phyloP scores from a whole-genome alignment of 2,113 vertebrate species.

The Tragelaphus strepsiceros region DNA sequence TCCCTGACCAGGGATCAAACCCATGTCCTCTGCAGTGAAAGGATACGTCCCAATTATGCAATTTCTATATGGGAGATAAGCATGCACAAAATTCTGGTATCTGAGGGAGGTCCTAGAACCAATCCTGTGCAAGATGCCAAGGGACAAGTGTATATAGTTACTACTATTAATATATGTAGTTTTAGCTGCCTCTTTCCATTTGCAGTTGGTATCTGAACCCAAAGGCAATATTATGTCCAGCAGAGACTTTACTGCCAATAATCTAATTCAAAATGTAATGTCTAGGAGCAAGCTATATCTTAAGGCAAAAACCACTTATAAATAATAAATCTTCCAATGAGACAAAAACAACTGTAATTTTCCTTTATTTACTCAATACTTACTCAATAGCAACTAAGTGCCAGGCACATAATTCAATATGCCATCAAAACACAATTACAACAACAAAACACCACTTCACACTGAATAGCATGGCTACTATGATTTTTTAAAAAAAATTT shows the following conservation, averaged over 20 bases:
- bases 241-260: background rate
- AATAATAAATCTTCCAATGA: background rate
- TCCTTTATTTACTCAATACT: conserved; percentile 2
- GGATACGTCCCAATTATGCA: background rate
- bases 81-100: background rate
- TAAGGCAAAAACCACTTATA: background rate
- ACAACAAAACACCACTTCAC: background rate
- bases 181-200: background rate
- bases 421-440: conserved; percentile 5
- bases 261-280: background rate
- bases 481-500: background rate
- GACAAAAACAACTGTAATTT: background rate
- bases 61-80: background rate
- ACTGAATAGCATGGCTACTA: background rate
- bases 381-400: background rate
- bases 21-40: background rate
- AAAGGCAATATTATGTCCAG: background rate
- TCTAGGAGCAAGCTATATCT: background rate
- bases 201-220: background rate
- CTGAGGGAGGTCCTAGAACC: background rate
- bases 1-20: background rate
- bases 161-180: background rate
- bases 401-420: background rate
- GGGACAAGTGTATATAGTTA: background rate
- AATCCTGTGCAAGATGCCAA: background rate